Evolutionary conservation across 2,888 invertebrate genomes (phyloP), one percentile per base, ranked within the genome.

Genomic region (Cephus pygmeus): DNA sequence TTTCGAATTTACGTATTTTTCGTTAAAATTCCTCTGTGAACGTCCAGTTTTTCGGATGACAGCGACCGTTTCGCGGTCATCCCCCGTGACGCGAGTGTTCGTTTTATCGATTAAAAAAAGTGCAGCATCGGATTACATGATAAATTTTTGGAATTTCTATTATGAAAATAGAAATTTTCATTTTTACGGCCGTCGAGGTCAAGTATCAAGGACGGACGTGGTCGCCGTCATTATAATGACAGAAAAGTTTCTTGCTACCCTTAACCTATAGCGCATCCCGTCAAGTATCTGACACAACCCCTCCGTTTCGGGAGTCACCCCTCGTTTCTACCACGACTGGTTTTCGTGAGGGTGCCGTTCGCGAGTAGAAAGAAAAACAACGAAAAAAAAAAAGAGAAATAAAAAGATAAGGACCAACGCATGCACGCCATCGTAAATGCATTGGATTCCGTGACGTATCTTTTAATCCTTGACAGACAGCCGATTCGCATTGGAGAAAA

Each of bases 291-390:
- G 23, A 56, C 9, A 56, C 23, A 23, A 56, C 56, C 56, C 56
- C 56, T 56, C 56, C 56, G 56, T 56, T 56, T 56, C 23, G 23
- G 56, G 56, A 23, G 23, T 56, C 56, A 56, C 23, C 56, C 56
- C 56, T 56, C 56, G 56, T 56, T 56, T 56, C 56, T 23, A 56
- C 56, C 23, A 56, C 9, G 56, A 56, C 56, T 56, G 56, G 71
- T 71, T 23, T 75, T 77, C 75, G 77, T 75, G 75, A 34, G 40
- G 69, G 68, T 76, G 76, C 73, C 68, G 36, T 56, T 73, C 40
- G 69, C 33, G 11, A 40, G 23, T 30, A 35, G 73, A 33, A 73
- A 77, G 56, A 36, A 69, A 77, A 74, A 77, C 15, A 33, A 34
- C n/a, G 31, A 74, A 34, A 33, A 71, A 73, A 36, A 34, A 34